Percentiles rank a stretch among this genome's conserved stretches.
These are phyloP conservation scores for Dascyllus trimaculatus DNA, from an alignment of 2,113 vertebrate genomes.

Conservation along the genomic window DNA sequence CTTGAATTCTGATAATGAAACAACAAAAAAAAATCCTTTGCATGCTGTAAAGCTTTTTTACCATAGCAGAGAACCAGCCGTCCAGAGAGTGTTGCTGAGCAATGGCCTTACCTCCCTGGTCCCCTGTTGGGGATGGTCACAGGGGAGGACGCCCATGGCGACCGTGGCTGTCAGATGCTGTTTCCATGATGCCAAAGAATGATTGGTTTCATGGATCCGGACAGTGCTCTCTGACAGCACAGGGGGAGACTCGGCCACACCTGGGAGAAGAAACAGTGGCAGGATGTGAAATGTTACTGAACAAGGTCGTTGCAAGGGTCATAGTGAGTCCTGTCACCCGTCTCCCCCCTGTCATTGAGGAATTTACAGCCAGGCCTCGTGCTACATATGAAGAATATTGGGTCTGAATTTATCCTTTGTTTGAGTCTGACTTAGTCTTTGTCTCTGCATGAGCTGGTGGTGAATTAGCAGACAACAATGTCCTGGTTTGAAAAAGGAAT, in stretches of 20 bases:
- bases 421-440: conserved; percentile 49
- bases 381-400: conserved; percentile 50
- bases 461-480: conserved; percentile 59
- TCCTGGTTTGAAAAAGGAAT: conserved; percentile 20
- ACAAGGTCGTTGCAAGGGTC: conserved; percentile 79
- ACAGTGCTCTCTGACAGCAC: conserved; percentile 68
- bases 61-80: conserved; percentile 22
- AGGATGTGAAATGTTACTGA: conserved; percentile 77
- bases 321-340: conserved; percentile 63
- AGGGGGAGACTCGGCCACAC: conserved; percentile 63
- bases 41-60: background rate
- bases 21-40: background rate
- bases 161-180: conserved; percentile 76
- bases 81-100: conserved; percentile 51
- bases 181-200: conserved; percentile 75
- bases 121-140: conserved; percentile 63
- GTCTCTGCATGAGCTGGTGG: conserved; percentile 40
- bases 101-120: conserved; percentile 59
- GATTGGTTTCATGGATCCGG: conserved; percentile 75
- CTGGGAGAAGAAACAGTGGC: conserved; percentile 76
- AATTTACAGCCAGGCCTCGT: conserved; percentile 53
- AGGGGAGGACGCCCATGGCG: conserved; percentile 69
- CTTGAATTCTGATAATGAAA: conserved; percentile 1
- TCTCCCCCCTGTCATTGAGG: conserved; percentile 16
- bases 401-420: conserved; percentile 67